Evolutionary conservation across 1,140 invertebrate genomes (phyloP), one percentile per base, ranked within the genome.

Genomic region (Diachasmimorpha longicaudata): DNA sequence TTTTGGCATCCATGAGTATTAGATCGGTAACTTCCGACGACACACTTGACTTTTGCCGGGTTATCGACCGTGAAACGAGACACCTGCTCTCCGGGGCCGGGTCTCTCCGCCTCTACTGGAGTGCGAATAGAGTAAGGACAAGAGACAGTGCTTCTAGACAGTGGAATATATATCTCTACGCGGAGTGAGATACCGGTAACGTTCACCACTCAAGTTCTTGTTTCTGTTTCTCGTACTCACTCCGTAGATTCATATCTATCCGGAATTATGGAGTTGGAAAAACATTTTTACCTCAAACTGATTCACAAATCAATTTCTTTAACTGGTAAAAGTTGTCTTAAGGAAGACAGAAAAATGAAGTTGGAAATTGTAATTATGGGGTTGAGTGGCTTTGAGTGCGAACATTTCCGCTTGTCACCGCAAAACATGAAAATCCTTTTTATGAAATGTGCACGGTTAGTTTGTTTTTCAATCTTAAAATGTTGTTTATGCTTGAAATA

Each of bases 21-120:
- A 72, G 78, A 79, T 79, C 75, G 75, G 72, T 75, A 79, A 79
- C 78, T 77, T 79, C 75, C 78, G 75, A 77, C 75, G 78, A 79
- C 75, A 72, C 78, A 79, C 78, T 79, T 79, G 75, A 79, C 78
- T 79, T 79, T 79, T 75, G 70, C 55, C 72, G 72, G 78, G 78
- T 79, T 79, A 79, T 79, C 75, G 78, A 79, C 78, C 78, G 78
- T 79, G 78, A 79, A 79, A 79, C 78, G 78, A 79, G 78, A 79
- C 78, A 79, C 78, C 78, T 79, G 78, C 75, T 76, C 48, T 72
- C n/a, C 66, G n/a, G n/a, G 23, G 58, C 6, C 19, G 58, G 58
- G 19, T 4, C 74, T 68, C 77, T 79, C 58, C 58, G 69, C 55
- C 74, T 76, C 52, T 37, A 16, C 36, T 55, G 71, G 67, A 72